Evolutionary conservation across 1,140 invertebrate species (phyloP).

Genomic region (Pteromalus puparum): DNA sequence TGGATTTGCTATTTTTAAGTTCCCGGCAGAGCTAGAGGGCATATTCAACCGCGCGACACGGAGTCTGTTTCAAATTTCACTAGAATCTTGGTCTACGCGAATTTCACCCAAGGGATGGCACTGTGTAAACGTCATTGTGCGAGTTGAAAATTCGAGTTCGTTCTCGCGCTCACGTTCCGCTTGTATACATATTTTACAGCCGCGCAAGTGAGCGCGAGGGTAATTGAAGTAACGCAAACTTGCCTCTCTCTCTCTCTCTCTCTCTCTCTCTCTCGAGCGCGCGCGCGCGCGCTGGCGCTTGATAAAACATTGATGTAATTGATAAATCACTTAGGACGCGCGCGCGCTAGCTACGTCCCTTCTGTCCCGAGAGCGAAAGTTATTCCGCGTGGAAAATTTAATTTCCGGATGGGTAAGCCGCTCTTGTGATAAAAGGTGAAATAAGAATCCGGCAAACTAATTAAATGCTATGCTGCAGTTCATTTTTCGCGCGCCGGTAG

Average conservation of each 20-base stretch:
- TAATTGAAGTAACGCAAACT: conserved; percentile 21
- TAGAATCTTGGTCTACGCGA: conserved; percentile 33
- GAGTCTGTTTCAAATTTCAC: conserved; percentile 33
- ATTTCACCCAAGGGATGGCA: background rate
- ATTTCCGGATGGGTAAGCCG: background rate
- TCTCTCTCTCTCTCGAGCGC: background rate
- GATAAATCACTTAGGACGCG: background rate
- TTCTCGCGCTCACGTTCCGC: background rate
- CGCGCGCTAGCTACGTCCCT: too few species aligned
- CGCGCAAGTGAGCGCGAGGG: background rate
- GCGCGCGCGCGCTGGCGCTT: background rate
- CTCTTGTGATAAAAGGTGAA: background rate
- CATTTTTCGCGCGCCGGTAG: background rate
- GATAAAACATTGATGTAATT: background rate
- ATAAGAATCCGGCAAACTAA: background rate
- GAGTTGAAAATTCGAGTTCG: conserved; percentile 28
- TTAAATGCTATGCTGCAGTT: conserved; percentile 1
- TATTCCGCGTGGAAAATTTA: background rate
- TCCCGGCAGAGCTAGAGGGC: background rate
- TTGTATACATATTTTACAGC: conserved; percentile 14
- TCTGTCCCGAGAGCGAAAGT: background rate
- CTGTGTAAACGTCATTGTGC: conserved; percentile 40
- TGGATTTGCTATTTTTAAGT: background rate
- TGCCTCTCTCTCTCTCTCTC: background rate
- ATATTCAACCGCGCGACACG: background rate